Base-by-base conservation (phyloP, 2,113 vertebrate species). In the Chiloscyllium plagiosum region DNA sequence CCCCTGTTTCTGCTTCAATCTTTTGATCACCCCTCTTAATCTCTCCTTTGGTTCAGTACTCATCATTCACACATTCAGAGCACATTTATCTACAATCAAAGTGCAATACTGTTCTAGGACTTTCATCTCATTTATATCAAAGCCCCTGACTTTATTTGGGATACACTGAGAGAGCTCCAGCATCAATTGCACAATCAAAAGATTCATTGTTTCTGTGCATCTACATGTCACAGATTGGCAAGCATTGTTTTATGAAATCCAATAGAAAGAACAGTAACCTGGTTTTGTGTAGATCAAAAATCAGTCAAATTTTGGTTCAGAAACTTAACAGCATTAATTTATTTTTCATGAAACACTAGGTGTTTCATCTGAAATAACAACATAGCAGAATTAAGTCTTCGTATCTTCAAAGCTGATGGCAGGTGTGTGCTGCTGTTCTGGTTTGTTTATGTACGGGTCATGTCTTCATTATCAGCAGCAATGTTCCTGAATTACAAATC, bases 381-480 rank as follows among this genome's bases (percentile, higher is more conserved):
- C 89, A 68, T 93, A 22, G 37, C 61, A 66, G 37, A 93, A 93
- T 65, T 37, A 93, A 66, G 89, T 2, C 89, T 20, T 20, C 22
- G 89, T 65, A 66, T 37, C 89, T 93, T 93, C 89, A 93, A 93
- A 93, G 89, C 61, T 66, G 37, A 20, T 37, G 61, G 33, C 89
- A 93, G 89, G 56, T 93, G 89, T 37, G n/a, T 93, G 89, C 33
- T 93, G 19, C n/a, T 68, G 66, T 93, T 93, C 89, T 68, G 89
- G 17, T 29, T 66, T 93, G 89, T 93, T 61, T 90, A 19, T 42
- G 61, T 66, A 68, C 8, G 89, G 61, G 61, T 93, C 89, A 66
- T 68, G 89, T 93, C 89, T 93, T 93, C 89, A 66, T 66, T 66
- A 93, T 93, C 61, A 66, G 89, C 33, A 93, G 61, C n/a, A 37